These are phyloP conservation scores for Hoplostethus mediterraneus DNA, from an alignment of 2,797 vertebrate genomes.

Conservation along the genomic window DNA sequence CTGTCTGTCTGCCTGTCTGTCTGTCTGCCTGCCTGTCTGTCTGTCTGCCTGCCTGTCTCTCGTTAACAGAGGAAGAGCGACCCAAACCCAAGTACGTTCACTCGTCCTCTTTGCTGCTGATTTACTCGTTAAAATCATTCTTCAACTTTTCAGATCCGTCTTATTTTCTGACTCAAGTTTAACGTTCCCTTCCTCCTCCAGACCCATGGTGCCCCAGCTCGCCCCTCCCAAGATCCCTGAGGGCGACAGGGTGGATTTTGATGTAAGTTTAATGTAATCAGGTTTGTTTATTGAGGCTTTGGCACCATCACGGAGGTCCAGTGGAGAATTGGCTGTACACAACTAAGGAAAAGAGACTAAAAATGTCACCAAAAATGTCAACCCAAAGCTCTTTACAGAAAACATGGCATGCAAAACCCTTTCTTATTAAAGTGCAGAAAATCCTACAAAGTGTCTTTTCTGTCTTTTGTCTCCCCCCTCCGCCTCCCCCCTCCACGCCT, in stretches of 20 bases:
- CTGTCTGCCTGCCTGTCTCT: background rate
- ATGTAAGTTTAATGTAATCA: conserved; percentile 87
- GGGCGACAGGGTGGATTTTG: conserved; percentile 93
- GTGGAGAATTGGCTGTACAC: no score
- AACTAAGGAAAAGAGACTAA: no score
- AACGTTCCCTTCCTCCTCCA: conserved; percentile 35
- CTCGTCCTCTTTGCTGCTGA: fast-evolving
- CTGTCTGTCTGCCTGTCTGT: background rate
- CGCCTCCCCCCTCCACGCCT: background rate
- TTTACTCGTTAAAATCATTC: background rate
- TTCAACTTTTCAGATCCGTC: background rate
- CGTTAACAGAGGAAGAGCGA: conserved; percentile 87
- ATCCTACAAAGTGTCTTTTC: no score
- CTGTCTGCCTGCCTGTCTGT: background rate
- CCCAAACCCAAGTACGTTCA: conserved; percentile 86
- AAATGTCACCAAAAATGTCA: no score
- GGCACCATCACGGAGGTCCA: no score
- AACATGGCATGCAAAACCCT: no score
- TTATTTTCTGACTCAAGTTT: background rate
- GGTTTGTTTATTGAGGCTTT: background rate
- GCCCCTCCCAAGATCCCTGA: conserved; percentile 93
- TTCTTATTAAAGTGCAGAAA: no score
- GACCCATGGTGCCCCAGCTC: conserved; percentile 88
- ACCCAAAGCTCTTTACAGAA: no score
- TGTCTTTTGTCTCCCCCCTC: background rate